Conservation (phyloP, 2,113 vertebrate genomes). For the Epinephelus moara region DNA sequence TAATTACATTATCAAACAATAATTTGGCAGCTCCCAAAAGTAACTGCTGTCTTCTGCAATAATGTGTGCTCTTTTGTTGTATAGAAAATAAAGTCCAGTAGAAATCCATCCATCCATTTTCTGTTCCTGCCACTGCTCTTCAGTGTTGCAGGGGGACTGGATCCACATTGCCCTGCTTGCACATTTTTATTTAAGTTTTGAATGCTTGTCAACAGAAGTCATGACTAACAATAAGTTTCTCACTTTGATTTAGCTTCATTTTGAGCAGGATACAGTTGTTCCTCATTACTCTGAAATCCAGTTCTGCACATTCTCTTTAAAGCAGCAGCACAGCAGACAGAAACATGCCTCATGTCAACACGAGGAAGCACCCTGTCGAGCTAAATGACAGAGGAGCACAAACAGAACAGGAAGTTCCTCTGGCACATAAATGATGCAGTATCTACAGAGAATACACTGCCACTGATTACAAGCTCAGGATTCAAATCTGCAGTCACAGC, state of each 20-base stretch:
- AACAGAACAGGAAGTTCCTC: background rate
- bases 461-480: background rate
- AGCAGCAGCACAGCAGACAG: background rate
- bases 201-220: background rate
- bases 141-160: background rate
- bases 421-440: background rate
- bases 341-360: background rate
- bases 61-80: background rate
- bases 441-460: background rate
- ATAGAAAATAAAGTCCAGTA: too few relatives aligned
- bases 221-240: background rate
- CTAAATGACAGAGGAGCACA: background rate
- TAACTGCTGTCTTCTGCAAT: background rate
- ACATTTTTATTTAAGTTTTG: background rate
- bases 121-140: background rate
- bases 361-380: background rate
- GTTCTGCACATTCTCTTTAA: background rate
- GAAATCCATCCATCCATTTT: background rate
- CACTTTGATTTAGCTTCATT: background rate
- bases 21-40: too few relatives aligned
- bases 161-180: too few relatives aligned
- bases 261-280: background rate
- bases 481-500: background rate
- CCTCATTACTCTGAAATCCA: background rate
- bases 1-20: too few relatives aligned